phyloP scores from a whole-genome alignment of 1,140 invertebrate genomes.

The Hyles euphorbiae region DNA sequence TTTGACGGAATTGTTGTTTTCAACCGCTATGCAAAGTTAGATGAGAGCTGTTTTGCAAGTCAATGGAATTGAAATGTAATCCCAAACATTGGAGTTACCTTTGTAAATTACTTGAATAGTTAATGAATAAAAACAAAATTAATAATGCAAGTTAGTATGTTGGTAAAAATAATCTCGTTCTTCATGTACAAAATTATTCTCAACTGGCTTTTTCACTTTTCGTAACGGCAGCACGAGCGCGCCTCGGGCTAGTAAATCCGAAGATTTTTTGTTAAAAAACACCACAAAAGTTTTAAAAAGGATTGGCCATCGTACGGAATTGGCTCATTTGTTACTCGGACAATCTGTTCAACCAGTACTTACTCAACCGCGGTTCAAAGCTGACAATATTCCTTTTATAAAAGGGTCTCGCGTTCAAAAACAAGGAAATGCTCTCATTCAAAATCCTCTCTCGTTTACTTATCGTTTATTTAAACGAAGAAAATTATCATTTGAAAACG shows the following conservation, averaged over 20 bases:
- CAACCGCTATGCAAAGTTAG: conserved; percentile 25
- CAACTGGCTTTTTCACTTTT: no score
- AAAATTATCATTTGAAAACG: no score
- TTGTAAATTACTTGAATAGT: conserved; percentile 1
- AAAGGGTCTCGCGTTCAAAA: conserved; percentile 6
- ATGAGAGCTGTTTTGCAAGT: conserved; percentile 28
- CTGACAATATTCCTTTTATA: conserved; percentile 12
- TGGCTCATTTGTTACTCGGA: conserved; percentile 27
- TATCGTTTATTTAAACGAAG: no score
- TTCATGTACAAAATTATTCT: no score
- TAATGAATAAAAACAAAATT: no score
- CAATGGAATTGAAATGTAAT: conserved; percentile 9
- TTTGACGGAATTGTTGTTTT: conserved; percentile 6
- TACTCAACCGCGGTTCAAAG: conserved; percentile 2
- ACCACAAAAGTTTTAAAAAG: conserved; percentile 13
- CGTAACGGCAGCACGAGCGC: neutral
- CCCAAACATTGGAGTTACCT: conserved; percentile 4
- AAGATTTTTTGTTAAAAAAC: conserved; percentile 3
- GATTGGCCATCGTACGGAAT: conserved; percentile 19
- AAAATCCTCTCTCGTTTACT: neutral
- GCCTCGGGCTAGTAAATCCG: conserved; percentile 17
- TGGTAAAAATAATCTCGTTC: no score
- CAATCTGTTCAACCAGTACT: conserved; percentile 25
- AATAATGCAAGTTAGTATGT: no score
- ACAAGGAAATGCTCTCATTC: neutral